Percentiles rank a stretch among this genome's conserved stretches.
Evolutionary conservation across 2,888 invertebrate genomes (phyloP).

Genomic region (Chalcis sispes): DNA sequence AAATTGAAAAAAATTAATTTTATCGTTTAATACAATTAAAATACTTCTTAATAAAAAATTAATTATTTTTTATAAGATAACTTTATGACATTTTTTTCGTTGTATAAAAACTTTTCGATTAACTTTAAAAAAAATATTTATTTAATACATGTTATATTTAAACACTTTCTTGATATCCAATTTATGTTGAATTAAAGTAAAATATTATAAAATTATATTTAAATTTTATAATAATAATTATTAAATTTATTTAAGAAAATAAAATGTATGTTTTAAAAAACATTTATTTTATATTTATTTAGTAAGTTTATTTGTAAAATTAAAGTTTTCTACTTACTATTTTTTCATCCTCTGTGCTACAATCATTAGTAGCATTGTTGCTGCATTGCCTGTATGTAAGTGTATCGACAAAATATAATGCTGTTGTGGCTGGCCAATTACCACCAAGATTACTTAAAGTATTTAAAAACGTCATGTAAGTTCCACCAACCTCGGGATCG

Average conservation of each 20-base stretch:
- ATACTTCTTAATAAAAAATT: constrained; percentile 17
- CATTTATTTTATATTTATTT: background rate
- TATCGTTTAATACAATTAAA: background rate
- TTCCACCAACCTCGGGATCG: constrained; percentile 97
- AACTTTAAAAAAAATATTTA: background rate
- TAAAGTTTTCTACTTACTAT: constrained; percentile 78
- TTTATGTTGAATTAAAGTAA: background rate
- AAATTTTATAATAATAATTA: too few relatives aligned
- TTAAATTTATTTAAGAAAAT: too few relatives aligned
- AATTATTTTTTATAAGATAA: background rate
- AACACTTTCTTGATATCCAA: background rate
- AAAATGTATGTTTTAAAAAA: background rate
- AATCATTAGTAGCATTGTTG: constrained; percentile 78
- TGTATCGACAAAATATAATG: constrained; percentile 93
- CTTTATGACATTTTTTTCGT: background rate
- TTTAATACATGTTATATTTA: background rate
- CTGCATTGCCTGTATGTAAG: constrained; percentile 88
- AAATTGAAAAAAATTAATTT: background rate
- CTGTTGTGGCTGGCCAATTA: constrained; percentile 96
- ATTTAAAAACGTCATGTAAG: constrained; percentile 99
- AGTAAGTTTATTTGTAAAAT: constrained; percentile 22
- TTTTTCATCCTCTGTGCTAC: constrained; percentile 80
- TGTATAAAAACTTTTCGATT: background rate
- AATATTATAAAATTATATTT: too few relatives aligned
- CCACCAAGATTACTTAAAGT: constrained; percentile 98